Base-by-base conservation (phyloP, 2,797 vertebrate genomes). In the Agapornis canus region DNA sequence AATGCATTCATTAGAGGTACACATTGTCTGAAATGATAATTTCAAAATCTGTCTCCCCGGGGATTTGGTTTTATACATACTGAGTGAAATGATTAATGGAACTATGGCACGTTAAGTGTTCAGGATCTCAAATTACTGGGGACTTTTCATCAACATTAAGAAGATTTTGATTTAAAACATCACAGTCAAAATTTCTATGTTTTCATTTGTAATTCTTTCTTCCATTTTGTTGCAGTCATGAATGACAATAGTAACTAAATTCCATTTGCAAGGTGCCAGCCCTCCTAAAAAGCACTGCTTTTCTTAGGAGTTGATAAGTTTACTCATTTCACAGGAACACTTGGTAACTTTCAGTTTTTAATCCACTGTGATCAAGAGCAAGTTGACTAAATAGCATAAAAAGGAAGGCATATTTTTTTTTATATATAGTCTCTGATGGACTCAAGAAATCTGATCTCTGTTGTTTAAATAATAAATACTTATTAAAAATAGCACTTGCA, bases 1-100 rank as follows among this genome's bases (percentile, higher is more conserved):
- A 96, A 94, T 84, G 72, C 69, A 92, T 95, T 96, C 85, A 95
- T 96, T 96, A 94, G 78, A 92, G 60, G 25, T 73, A 87, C 31
- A 60, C 83, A 68, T 64, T 92, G 81, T 83, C 85, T 92, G 83
- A 95, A 96, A 82, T 5, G 9, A 92, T 95, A 2, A 83, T 92
- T 96, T 94, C 85, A 94, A 91, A 97, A 92, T 90, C 40, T 73
- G 13, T 75, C 68, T 93, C 89, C 60, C 61, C 59, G 54, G 91
- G 94, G 84, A 18, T 87, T 87, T 82, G 48, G 76, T 86, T 97
- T 96, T 96, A 92, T 94, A 75, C 89, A 69, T 43, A 91, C 86
- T 72, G 91, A 94, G 85, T 64, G 93, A 86, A 95, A 91, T 79
- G 82, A 94, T 91, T 90, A 94, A 92, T 92, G 86, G 84, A 97